Conservation (phyloP, 2,113 vertebrate species). For the Gymnarchus niloticus region DNA sequence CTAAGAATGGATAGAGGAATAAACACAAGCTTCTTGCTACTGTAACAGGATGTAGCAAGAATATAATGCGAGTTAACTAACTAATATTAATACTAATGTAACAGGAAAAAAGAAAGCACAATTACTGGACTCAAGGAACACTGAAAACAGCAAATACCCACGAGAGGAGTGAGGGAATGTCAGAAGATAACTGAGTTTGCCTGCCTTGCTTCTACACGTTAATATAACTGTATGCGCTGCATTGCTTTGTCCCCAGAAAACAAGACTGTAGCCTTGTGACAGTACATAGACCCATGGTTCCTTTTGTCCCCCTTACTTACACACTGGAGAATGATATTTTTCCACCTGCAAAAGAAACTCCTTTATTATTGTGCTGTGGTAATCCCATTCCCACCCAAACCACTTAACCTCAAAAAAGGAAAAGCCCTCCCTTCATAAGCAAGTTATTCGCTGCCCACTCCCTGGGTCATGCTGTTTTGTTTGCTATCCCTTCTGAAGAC, state of each 20-base stretch:
- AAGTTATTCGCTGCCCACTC: not conserved
- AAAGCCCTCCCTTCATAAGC: not conserved
- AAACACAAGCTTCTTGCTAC: not conserved
- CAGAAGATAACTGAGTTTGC: too few relatives aligned
- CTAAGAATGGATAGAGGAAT: not conserved
- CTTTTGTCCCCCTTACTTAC: not conserved
- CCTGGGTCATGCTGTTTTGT: not conserved
- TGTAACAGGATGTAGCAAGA: not conserved
- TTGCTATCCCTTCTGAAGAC: not conserved
- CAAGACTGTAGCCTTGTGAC: not conserved
- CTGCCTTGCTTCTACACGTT: not conserved
- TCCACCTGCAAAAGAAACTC: not conserved
- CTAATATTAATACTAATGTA: not conserved
- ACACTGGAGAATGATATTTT: not conserved
- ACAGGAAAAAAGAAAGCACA: not conserved
- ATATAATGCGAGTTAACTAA: not conserved
- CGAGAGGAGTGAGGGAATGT: not conserved
- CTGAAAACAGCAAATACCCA: not conserved
- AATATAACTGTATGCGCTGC: not conserved
- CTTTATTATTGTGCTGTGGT: not conserved
- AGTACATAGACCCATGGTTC: not conserved
- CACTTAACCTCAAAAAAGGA: not conserved
- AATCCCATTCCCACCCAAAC: not conserved
- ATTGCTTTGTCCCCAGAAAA: not conserved
- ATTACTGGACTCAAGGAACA: not conserved